Conservation (phyloP, 2,888 invertebrate species). For the Hoplodrina ambigua region DNA sequence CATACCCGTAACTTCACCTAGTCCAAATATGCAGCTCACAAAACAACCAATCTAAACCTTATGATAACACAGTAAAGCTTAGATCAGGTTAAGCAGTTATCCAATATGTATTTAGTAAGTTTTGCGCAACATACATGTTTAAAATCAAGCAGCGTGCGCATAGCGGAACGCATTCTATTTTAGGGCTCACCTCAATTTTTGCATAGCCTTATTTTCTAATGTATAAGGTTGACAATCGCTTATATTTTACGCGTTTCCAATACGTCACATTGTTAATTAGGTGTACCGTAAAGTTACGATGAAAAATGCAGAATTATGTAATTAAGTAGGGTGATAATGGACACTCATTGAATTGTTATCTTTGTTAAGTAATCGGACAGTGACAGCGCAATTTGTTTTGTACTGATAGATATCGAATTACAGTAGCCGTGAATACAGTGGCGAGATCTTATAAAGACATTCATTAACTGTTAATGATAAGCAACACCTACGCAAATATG, state of each 20-base stretch:
- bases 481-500: conserved; percentile 27
- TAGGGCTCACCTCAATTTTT: conserved; percentile 53
- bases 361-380: conserved; percentile 49
- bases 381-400: conserved; percentile 56
- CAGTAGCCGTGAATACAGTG: conserved; percentile 35
- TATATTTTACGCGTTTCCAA: conserved; percentile 8
- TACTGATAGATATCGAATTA: conserved; percentile 39
- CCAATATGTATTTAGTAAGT: conserved; percentile 62
- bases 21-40: conserved; percentile 39
- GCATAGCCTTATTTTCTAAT: conserved; percentile 27
- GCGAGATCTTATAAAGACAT: conserved; percentile 16
- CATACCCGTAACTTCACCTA: conserved; percentile 63
- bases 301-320: conserved; percentile 58
- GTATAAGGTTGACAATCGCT: conserved; percentile 40
- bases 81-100: conserved; percentile 33
- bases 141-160: conserved; percentile 66
- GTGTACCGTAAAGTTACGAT: conserved; percentile 44
- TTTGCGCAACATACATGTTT: conserved; percentile 70
- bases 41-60: conserved; percentile 42
- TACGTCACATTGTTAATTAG: conserved; percentile 47
- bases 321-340: conserved; percentile 48
- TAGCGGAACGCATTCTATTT: conserved; percentile 72
- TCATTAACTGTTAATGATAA: conserved; percentile 25
- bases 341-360: conserved; percentile 51
- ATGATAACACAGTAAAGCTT: conserved; percentile 39